Evolutionary conservation across 1,140 invertebrate species (phyloP).

Genomic region (Phymastichus coffea): DNA sequence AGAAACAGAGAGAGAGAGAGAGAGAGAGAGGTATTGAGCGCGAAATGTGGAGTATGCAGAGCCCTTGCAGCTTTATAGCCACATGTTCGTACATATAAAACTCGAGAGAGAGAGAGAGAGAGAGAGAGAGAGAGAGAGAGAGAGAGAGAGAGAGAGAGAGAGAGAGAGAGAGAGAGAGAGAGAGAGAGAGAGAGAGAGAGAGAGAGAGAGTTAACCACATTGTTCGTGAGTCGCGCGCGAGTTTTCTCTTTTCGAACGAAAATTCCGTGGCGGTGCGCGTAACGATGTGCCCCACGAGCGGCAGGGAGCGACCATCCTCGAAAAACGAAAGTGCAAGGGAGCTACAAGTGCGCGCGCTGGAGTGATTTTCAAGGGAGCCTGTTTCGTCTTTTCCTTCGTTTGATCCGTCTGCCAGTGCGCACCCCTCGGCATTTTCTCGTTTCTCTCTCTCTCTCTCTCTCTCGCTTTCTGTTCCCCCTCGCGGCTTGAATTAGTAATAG

Average conservation of each 20-base stretch:
- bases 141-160: conserved; percentile 3
- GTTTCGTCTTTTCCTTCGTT: background rate
- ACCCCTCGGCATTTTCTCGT: no score
- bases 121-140: background rate
- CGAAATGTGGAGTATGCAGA: no score
- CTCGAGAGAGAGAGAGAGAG: background rate
- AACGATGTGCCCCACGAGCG: conserved; percentile 31
- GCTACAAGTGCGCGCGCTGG: background rate
- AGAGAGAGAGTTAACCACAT: background rate
- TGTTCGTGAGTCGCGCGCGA: no score
- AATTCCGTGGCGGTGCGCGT: background rate
- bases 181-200: conserved; percentile 12
- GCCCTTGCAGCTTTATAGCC: no score
- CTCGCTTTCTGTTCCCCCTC: background rate
- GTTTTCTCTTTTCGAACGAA: no score
- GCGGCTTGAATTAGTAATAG: no score
- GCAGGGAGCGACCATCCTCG: conserved; percentile 32
- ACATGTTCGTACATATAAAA: no score
- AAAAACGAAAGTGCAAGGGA: conserved; percentile 40
- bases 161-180: background rate
- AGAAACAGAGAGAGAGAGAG: background rate
- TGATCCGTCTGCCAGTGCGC: no score
- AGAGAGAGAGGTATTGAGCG: background rate
- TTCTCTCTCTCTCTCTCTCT: background rate
- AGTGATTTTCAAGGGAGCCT: background rate